Conservation (phyloP, 2,797 vertebrate genomes). For the Channallabes apus region DNA sequence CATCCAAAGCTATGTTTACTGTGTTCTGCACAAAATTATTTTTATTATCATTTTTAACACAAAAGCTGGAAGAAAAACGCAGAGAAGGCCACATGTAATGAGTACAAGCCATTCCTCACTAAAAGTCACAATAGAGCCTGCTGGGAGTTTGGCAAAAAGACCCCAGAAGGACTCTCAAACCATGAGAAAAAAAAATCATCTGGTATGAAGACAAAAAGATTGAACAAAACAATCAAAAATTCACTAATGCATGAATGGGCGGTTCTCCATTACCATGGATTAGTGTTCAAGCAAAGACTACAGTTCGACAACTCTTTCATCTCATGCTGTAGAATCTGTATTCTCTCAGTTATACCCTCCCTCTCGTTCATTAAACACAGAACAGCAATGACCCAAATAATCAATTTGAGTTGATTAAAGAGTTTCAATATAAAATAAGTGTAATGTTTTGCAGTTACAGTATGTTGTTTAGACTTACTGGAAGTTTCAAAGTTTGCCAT, state of each 20-base stretch:
- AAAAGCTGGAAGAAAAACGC: not conserved
- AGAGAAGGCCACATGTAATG: not conserved
- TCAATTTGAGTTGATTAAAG: not conserved
- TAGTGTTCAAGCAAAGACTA: not conserved
- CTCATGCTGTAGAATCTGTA: not conserved
- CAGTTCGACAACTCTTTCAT: not conserved
- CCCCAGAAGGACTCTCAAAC: too few relatives aligned
- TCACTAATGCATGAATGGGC: not conserved
- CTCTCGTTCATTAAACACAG: not conserved
- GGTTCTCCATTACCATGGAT: not conserved
- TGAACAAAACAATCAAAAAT: too few relatives aligned
- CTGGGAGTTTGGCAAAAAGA: too few relatives aligned
- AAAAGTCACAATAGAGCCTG: too few relatives aligned
- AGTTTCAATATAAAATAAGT: not conserved
- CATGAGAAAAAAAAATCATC: too few relatives aligned
- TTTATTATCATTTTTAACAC: not conserved
- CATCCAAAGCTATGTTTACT: not conserved
- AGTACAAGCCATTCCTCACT: not conserved
- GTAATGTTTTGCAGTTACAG: not conserved
- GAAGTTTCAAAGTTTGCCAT: conserved; percentile 75
- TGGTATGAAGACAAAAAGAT: too few relatives aligned
- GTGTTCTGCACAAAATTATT: not conserved
- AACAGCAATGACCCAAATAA: not conserved
- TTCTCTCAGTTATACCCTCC: not conserved
- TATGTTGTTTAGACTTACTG: conserved; percentile 68